These are phyloP conservation scores for Pachypeltis micranthus DNA, from an alignment of 1,140 invertebrate genomes.

Conservation along the genomic window DNA sequence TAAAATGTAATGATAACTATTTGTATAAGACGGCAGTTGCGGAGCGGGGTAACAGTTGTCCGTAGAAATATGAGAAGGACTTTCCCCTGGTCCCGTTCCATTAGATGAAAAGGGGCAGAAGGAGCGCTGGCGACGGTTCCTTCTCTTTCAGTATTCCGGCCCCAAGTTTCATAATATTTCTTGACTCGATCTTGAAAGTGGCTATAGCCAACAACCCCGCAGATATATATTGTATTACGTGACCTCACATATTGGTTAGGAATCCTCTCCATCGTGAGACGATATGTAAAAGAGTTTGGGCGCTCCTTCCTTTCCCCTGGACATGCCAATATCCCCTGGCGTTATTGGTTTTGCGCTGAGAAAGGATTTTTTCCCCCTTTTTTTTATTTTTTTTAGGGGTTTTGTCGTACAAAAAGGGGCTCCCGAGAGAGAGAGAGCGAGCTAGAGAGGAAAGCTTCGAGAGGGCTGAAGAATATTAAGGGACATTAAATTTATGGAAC, in stretches of 20 bases:
- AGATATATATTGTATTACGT: conserved; percentile 8
- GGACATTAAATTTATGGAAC: conserved; percentile 7
- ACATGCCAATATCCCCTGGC: conserved; percentile 3
- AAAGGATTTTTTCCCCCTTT: background rate
- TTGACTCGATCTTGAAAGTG: background rate
- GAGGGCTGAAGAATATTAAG: conserved; percentile 6
- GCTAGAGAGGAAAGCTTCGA: no score
- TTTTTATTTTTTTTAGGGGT: no score
- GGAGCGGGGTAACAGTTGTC: conserved; percentile 7
- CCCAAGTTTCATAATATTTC: conserved; percentile 7
- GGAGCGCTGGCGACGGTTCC: background rate
- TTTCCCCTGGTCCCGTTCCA: background rate
- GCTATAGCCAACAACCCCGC: conserved; percentile 1
- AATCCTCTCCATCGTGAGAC: background rate
- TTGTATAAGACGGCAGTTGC: conserved; percentile 2
- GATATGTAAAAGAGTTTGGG: conserved; percentile 3
- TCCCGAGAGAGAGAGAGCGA: no score
- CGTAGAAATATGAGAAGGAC: conserved; percentile 1
- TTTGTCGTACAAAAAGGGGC: no score
- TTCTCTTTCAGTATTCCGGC: conserved; percentile 2
- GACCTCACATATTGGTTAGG: conserved; percentile 8
- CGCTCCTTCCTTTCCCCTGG: background rate
- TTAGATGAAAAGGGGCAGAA: background rate
- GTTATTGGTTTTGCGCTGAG: conserved; percentile 8
- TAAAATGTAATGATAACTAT: conserved; percentile 8